Evolutionary conservation across 2,888 invertebrate species (phyloP), one percentile per base, ranked within the genome.

Genomic region (Cosmia pyralina): DNA sequence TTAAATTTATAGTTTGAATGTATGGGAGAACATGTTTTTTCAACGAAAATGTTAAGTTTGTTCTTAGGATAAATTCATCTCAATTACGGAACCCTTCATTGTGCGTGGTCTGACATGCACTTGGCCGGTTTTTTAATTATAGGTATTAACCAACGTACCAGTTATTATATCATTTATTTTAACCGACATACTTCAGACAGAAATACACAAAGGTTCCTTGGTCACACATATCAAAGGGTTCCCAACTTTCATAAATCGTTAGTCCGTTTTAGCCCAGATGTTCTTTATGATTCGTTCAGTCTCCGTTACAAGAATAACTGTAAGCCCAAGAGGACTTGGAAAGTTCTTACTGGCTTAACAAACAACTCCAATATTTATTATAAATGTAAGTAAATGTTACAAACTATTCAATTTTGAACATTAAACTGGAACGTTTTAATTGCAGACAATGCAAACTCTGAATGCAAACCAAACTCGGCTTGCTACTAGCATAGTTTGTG

Each of bases 401-500:
- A 17, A 73, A 62, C 66, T 63, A 63, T 80, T 41, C 13, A 1
- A 50, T 58, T 74, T 19, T 19, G 19, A 41, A 59, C 22, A 38
- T 28, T 50, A 57, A 69, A 15, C 34, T 69, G 34, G 15, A 77
- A 64, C 41, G 41, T 57, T 70, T 68, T 65, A 71, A 79, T 71
- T 79, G 50, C 67, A 69, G 41, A 50, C 80, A 66, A 68, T 70
- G 13, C 10, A 53, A 70, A 79, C 46, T 82, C 64, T 38, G 11
- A 28, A 46, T 41, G 57, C 50, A 41, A 75, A 70, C 57, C 52
- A 68, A 74, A 65, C 70, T 59, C 44, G 3, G 2, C 50, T 48
- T 38, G 48, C 44, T 66, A 62, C 79, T 79, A 83, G 68, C 70
- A 52, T 48, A 69, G 80, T 79, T 66, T 62, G 50, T 59, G 50